Evolutionary conservation across 1,140 invertebrate genomes (phyloP), one percentile per base, ranked within the genome.

Genomic region (Listronotus oregonensis): DNA sequence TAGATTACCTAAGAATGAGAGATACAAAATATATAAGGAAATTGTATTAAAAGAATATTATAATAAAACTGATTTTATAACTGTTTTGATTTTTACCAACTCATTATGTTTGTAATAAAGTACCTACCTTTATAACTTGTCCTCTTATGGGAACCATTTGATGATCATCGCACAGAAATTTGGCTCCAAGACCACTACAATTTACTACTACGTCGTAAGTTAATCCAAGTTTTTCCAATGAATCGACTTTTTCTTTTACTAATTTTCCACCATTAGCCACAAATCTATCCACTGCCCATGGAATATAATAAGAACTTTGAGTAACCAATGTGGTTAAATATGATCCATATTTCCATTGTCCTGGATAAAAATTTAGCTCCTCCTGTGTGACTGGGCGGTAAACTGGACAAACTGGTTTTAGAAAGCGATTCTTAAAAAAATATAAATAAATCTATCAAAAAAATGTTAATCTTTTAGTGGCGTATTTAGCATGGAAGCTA

Each of bases 181-280:
- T 87, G 10, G 94, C 88, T 6, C 91, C 92, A 39, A 97, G 80
- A 3, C 95, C 96, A 0, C 89, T 86, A 75, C 95, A 97, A 77
- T 98, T 98, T 1, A 98, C 86, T 31, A 96, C 82, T 3, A 94
- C 79, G 78, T 97, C 89, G 75, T 85, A 95, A 46, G 87, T 73
- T 12, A 79, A 67, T 0, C 75, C 76, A 37, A 92, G 73, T 46
- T 90, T 85, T 6, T 80, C 73, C 32, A 93, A 85, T 49, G 80
- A 86, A 9, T 84, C 73, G 0, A 94, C 72, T 73, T 83, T 83
- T 56, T 79, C 77, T n/a, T 80, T 70, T 3, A 82, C 47, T 1
- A 93, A 77, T 70, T 80, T 79, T 0, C 86, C 87, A 34, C 88
- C 87, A 21, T 77, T 79, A 39, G 74, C 69, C 39, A 81, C 62